Evolutionary conservation across 2,113 vertebrate genomes (phyloP), one percentile per base, ranked within the genome.

Genomic region (Marmota flaviventris): DNA sequence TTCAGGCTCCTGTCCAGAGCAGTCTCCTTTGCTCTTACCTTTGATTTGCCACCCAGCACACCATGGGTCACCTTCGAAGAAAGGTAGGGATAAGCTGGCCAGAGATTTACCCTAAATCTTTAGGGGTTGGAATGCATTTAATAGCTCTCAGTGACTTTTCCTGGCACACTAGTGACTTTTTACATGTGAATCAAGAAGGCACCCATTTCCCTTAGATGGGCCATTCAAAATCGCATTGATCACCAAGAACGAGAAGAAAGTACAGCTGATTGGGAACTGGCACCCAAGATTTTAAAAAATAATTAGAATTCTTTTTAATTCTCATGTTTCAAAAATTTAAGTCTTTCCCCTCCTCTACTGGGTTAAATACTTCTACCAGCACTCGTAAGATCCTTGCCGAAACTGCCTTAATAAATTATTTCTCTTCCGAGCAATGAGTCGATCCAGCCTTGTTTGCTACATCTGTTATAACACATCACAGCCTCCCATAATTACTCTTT

Each of bases 401-500:
- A 97, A 78, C 85, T 75, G 56, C 81, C 34, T 97, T 93, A 87
- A 32, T 88, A 97, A 94, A 93, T 77, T 27, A 89, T 90, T 97
- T 98, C 67, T 95, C 91, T 97, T 95, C 84, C 6, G 29, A 97
- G 92, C 77, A 88, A 78, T 58, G 96, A 85, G 81, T 93, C 95
- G 95, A 97, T 97, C 96, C 91, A 98, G 89, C 48, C 96, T 96
- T 85, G 76, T 81, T 90, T 89, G 94, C 93, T 94, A 95, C 92
- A 96, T 98, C 96, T 96, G 91, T 96, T 98, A 96, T 85, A 97
- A 98, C 72, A 97, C 58, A 94, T 97, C 96, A 84, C 95, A 98
- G 90, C 69, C 94, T 89, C 90, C 75, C 92, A 82, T 97, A 98
- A 98, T 98, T 98, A 97, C 96, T 97, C 93, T 95, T 98, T 98